Conservation (phyloP, 2,113 vertebrate species). For the Neolamprologus variostigma region DNA sequence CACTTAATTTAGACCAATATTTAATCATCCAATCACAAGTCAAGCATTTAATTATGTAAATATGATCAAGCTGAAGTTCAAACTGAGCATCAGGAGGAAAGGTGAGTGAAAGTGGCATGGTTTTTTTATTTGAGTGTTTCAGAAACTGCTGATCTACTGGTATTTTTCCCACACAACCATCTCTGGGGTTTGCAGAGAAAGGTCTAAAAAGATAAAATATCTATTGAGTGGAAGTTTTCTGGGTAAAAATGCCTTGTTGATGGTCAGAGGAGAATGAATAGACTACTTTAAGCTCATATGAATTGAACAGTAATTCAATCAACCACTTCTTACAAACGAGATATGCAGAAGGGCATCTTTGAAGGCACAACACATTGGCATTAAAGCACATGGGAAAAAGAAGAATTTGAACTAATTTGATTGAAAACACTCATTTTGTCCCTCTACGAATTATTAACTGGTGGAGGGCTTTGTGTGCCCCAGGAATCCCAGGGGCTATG, state of each 20-base stretch:
- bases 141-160: neutral
- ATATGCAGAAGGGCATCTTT: neutral
- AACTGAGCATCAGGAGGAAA: neutral
- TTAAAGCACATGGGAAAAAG: neutral
- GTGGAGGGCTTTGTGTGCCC: neutral
- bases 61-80: neutral
- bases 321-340: neutral
- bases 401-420: neutral
- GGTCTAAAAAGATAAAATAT: neutral
- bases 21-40: neutral
- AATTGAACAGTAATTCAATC: neutral
- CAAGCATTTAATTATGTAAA: neutral
- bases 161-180: neutral
- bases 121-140: neutral
- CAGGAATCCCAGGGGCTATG: neutral
- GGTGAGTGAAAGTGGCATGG: neutral
- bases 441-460: fast-evolving
- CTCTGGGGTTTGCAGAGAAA: neutral
- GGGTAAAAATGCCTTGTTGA: neutral
- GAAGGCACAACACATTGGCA: neutral
- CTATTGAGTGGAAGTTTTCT: neutral
- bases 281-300: neutral
- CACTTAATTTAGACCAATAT: neutral
- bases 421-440: neutral
- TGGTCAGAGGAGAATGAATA: neutral